Conservation (phyloP, 2,113 vertebrate species). For the Gymnobelideus leadbeateri region DNA sequence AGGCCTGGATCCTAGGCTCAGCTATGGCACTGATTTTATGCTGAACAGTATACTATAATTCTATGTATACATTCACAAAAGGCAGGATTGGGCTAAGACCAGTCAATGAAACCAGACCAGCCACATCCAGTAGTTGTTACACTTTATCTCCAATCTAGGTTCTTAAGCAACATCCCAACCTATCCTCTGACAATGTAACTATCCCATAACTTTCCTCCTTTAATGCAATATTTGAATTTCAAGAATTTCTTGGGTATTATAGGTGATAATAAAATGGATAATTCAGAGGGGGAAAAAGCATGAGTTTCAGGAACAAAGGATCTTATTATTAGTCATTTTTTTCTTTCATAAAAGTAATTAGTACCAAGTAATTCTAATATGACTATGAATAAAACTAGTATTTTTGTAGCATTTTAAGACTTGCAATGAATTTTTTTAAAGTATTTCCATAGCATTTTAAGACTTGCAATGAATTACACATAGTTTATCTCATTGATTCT, state of each 20-base stretch:
- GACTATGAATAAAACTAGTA: neutral
- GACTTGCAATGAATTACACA: neutral
- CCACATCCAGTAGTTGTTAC: neutral
- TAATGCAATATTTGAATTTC: neutral
- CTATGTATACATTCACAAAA: neutral
- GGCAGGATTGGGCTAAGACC: neutral
- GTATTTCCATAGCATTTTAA: neutral
- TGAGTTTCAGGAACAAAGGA: neutral
- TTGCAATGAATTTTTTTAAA: neutral
- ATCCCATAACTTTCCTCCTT: neutral
- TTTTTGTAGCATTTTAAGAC: neutral
- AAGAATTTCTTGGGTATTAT: neutral
- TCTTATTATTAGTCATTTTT: neutral
- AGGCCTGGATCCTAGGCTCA: neutral
- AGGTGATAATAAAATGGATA: neutral
- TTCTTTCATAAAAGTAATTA: neutral
- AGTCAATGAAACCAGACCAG: neutral
- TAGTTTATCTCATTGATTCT: neutral
- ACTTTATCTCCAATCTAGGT: neutral
- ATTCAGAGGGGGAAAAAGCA: neutral
- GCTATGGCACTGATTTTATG: neutral
- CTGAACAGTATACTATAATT: neutral
- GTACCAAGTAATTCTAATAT: neutral
- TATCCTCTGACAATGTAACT: no score
- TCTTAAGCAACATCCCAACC: neutral